phyloP scores from a whole-genome alignment of 2,888 invertebrate genomes.

The Epirrita christyi region DNA sequence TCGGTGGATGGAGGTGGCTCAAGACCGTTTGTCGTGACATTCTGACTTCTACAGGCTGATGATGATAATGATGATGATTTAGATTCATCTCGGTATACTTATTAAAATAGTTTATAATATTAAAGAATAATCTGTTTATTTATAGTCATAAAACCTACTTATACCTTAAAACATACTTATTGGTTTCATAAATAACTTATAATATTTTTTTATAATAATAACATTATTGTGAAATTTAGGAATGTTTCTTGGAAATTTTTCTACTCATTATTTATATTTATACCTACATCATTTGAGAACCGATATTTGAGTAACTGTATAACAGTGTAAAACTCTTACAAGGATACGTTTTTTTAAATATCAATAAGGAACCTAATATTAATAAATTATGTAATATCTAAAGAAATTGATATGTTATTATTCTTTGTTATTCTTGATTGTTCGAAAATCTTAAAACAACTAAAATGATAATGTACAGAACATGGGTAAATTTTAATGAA shows the following conservation, averaged over 20 bases:
- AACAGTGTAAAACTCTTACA: background rate
- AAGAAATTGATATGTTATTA: conserved; percentile 73
- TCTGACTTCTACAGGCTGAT: no score
- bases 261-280: background rate
- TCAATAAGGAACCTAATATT: conserved; percentile 18
- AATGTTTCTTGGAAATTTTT: background rate
- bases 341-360: conserved; percentile 19
- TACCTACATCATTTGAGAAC: background rate
- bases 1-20: no score
- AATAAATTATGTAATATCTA: conserved; percentile 31
- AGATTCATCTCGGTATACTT: background rate
- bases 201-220: background rate
- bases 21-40: no score
- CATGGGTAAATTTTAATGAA: conserved; percentile 36
- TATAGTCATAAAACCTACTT: background rate
- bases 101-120: background rate
- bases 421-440: conserved; percentile 77
- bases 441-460: conserved; percentile 22
- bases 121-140: background rate
- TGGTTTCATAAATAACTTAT: background rate
- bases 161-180: background rate
- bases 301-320: background rate
- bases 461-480: conserved; percentile 26
- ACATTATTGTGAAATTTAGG: background rate
- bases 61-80: no score